Conservation (phyloP, 2,113 vertebrate genomes). For the Gnathonemus echidnorhynchus region DNA sequence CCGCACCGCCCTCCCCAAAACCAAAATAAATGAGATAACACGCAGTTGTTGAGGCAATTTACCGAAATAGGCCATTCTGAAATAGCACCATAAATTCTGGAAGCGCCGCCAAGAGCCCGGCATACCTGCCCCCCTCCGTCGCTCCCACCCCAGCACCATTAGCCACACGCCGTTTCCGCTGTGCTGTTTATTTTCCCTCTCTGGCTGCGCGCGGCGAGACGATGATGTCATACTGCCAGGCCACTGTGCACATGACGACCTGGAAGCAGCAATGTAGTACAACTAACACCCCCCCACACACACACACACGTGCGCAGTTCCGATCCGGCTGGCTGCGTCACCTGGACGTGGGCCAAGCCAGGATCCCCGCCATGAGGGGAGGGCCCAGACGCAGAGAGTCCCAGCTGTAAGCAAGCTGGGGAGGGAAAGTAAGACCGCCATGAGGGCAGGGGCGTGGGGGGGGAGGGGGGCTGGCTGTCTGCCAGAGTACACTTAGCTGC, state of each 20-base stretch:
- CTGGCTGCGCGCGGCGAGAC: background rate
- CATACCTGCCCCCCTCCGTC: background rate
- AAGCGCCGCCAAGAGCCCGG: background rate
- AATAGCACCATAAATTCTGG: background rate
- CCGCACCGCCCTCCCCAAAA: background rate
- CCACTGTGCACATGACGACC: background rate
- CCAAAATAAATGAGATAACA: background rate
- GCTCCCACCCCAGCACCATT: background rate
- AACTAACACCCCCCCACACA: background rate
- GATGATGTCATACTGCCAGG: background rate
- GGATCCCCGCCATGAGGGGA: conserved; percentile 21
- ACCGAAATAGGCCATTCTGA: background rate
- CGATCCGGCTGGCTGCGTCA: conserved; percentile 15
- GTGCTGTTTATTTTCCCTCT: background rate
- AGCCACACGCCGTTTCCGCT: background rate
- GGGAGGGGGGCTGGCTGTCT: conserved; percentile 32
- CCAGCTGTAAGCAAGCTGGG: conserved; percentile 18
- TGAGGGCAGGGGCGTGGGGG: conserved; percentile 23
- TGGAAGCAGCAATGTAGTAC: background rate
- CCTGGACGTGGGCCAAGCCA: conserved; percentile 49
- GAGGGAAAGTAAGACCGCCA: conserved; percentile 30
- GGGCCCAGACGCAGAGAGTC: conserved; percentile 26
- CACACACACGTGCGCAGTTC: conserved; percentile 5
- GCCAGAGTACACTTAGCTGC: conserved; percentile 38
- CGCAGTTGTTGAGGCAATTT: background rate